These are phyloP conservation scores for Eutolmus rufibarbis DNA, from an alignment of 2,888 invertebrate species.

Conservation along the genomic window DNA sequence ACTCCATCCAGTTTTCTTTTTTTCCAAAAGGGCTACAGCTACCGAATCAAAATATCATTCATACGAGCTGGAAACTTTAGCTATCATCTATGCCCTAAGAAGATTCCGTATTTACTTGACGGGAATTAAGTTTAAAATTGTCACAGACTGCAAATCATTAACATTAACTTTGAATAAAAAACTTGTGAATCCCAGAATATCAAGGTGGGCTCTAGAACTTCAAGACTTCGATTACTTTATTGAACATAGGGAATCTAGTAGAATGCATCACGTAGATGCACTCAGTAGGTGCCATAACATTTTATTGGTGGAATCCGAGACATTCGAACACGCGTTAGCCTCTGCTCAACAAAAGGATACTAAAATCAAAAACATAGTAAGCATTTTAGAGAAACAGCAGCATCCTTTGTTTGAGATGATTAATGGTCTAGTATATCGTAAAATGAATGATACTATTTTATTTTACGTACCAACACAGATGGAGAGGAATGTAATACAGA, in stretches of 20 bases:
- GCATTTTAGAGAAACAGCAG: not conserved
- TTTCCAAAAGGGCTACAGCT: conserved; percentile 50
- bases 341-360: not conserved
- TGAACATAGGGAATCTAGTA: conserved; percentile 46
- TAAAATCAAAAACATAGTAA: not conserved
- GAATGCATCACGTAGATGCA: conserved; percentile 53
- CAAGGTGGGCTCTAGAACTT: conserved; percentile 48
- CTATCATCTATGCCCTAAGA: conserved; percentile 51
- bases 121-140: conserved; percentile 49
- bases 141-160: conserved; percentile 51
- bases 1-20: conserved; percentile 52
- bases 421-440: not conserved
- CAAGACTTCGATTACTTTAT: conserved; percentile 48
- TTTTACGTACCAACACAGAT: conserved; percentile 44
- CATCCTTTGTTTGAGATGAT: not conserved
- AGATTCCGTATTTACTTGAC: conserved; percentile 51
- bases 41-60: conserved; percentile 51
- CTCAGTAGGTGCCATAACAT: not conserved
- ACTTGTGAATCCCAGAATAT: conserved; percentile 49
- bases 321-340: conserved; percentile 2
- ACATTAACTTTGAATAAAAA: conserved; percentile 48
- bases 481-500: conserved; percentile 43
- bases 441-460: not conserved
- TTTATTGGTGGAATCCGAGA: conserved; percentile 18
- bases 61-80: conserved; percentile 52